Evolutionary conservation across 2,888 invertebrate species (phyloP).

Genomic region (Ectemnius lituratus): DNA sequence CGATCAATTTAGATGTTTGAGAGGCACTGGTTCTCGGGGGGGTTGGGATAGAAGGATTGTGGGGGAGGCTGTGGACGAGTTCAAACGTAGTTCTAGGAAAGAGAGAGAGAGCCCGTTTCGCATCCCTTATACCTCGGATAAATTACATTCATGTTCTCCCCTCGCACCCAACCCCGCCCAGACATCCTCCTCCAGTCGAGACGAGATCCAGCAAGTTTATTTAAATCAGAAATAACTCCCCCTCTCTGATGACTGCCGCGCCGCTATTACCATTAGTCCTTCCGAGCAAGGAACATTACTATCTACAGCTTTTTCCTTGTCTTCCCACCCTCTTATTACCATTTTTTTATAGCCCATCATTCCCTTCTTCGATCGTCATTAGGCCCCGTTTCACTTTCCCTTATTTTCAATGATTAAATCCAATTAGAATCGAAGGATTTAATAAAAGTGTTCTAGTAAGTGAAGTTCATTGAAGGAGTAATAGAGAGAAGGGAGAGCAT

Average conservation of each 20-base stretch:
- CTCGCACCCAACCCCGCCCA: background rate
- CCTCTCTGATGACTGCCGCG: conserved; percentile 32
- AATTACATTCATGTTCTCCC: conserved; percentile 72
- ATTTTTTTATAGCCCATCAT: background rate
- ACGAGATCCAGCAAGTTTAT: conserved; percentile 63
- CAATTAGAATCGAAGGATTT: no score
- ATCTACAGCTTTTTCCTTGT: no score
- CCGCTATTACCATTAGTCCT: background rate
- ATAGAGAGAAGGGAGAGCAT: background rate
- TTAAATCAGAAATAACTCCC: conserved; percentile 69
- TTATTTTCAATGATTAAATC: no score
- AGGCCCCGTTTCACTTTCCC: no score
- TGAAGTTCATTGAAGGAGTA: background rate
- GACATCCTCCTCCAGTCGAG: conserved; percentile 23
- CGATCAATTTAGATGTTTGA: background rate
- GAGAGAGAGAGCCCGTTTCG: conserved; percentile 63
- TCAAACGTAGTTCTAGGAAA: conserved; percentile 67
- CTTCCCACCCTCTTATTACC: no score
- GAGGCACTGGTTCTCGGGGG: conserved; percentile 27
- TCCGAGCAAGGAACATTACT: no score
- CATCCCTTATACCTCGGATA: conserved; percentile 68
- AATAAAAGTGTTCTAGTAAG: background rate
- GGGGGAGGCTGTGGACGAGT: conserved; percentile 55
- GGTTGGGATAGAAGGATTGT: background rate
- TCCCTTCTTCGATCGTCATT: background rate